Evolutionary conservation across 2,113 vertebrate genomes (phyloP), one percentile per base, ranked within the genome.

Genomic region (Siniperca chuatsi): DNA sequence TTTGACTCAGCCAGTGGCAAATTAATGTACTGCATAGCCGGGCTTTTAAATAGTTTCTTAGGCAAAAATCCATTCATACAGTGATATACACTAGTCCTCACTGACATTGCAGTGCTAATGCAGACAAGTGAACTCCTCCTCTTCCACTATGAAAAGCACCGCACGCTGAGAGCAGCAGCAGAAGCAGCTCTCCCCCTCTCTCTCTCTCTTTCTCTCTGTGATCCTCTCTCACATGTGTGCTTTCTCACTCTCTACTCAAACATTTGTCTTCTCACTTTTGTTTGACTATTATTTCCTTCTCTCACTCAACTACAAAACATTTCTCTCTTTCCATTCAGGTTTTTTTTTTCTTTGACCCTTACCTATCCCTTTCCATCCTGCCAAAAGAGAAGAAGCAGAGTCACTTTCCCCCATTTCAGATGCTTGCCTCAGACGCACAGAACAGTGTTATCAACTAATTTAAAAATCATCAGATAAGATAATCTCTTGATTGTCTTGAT

Each of bases 41-140:
- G 70, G 74, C 82, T 84, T 91, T 95, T 87, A 92, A 92, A 93
- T 82, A 83, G 74, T 75, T 85, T 88, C 81, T 75, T 78, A 48
- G 91, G 88, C 75, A 81, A 75, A 87, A 89, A 87, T 89, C 64
- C 84, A 85, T 93, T 92, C 81, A 90, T 85, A 86, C 50, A 78
- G 86, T 92, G 89, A 93, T 89, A 55, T 89, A 79, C 50, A 82
- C 42, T 73, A 90, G 90, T 94, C 90, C 92, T 95, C 85, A 58
- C 73, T 95, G 93, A 95, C 93, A 95, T 93, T 94, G 94, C 93
- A 90, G 94, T 89, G 87, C 83, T 92, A 90, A 93, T 93, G 94
- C 92, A 92, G 93, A 66, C 33, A 75, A 62, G 71, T 75, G 42
- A 86, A 84, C 84, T 81, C 79, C 74, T 89, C 80, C 79, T 88